Conservation (phyloP, 35 echinoderm and acorn worm genomes). For the Diadema setosum region DNA sequence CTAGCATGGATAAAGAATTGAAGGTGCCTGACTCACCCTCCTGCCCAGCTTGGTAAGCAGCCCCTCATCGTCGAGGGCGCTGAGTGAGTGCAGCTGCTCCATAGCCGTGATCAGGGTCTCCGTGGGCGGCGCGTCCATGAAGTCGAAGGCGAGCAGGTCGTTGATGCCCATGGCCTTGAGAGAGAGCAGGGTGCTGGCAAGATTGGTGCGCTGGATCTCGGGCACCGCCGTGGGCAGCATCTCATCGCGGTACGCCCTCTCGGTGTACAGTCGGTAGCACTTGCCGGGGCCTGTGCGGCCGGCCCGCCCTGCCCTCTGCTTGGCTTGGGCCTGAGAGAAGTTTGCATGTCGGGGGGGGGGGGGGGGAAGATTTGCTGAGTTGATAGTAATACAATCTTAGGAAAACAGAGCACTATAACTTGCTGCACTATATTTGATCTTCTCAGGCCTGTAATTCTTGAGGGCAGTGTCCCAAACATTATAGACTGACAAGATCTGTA, state of each 20-base stretch:
- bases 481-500: no score
- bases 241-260: constrained; percentile 97
- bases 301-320: constrained; percentile 86
- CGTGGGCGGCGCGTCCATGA: constrained; percentile 97
- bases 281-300: constrained; percentile 88
- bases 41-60: constrained; percentile 92
- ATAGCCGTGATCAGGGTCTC: constrained; percentile 98
- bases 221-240: constrained; percentile 97
- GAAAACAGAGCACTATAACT: no score
- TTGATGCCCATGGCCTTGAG: constrained; percentile 99
- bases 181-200: constrained; percentile 82
- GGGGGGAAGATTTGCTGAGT: no score
- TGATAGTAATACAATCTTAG: no score
- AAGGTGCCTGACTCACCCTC: constrained; percentile 59
- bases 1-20: no score
- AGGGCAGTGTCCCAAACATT: no score
- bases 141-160: constrained; percentile 93
- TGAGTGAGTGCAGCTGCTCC: constrained; percentile 98
- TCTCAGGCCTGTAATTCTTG: no score
- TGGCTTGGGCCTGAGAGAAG: constrained; percentile 78
- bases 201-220: constrained; percentile 96
- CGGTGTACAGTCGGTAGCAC: constrained; percentile 93
- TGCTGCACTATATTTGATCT: no score
- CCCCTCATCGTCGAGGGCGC: constrained; percentile 96
- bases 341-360: no score